phyloP scores from a whole-genome alignment of 2,797 vertebrate genomes.

The Cirrhinus molitorella region DNA sequence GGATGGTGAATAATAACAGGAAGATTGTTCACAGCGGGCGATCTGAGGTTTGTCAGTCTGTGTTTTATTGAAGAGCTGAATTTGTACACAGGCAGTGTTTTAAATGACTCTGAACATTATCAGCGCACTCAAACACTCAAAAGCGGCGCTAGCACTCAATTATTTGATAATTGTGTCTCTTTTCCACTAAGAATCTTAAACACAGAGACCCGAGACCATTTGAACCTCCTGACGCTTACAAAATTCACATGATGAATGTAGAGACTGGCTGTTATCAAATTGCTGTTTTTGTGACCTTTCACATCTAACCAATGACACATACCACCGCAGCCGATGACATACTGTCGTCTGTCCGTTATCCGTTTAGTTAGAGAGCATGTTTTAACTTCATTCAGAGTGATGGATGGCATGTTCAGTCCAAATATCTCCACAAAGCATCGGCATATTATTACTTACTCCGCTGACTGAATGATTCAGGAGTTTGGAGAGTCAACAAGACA shows the following conservation, averaged over 20 bases:
- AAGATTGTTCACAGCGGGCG: neutral
- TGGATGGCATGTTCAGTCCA: neutral
- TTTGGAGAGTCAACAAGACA: neutral
- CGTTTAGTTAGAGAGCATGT: neutral
- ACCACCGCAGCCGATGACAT: neutral
- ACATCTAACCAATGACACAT: neutral
- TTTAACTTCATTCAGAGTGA: neutral
- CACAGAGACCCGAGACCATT: neutral
- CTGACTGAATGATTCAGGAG: neutral
- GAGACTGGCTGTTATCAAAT: neutral
- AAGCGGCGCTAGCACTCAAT: neutral
- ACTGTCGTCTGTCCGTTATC: neutral
- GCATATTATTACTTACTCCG: neutral
- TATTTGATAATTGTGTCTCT: neutral
- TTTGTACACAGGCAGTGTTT: neutral
- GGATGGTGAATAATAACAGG: neutral
- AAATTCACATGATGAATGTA: neutral
- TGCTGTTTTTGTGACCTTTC: neutral
- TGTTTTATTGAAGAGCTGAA: neutral
- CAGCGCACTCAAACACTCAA: neutral
- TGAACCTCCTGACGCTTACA: neutral
- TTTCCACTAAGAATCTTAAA: neutral
- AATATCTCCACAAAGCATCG: neutral
- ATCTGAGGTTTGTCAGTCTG: neutral
- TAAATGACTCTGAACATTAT: neutral